Evolutionary conservation across 2,113 vertebrate genomes (phyloP).

Genomic region (Hyaena hyaena): DNA sequence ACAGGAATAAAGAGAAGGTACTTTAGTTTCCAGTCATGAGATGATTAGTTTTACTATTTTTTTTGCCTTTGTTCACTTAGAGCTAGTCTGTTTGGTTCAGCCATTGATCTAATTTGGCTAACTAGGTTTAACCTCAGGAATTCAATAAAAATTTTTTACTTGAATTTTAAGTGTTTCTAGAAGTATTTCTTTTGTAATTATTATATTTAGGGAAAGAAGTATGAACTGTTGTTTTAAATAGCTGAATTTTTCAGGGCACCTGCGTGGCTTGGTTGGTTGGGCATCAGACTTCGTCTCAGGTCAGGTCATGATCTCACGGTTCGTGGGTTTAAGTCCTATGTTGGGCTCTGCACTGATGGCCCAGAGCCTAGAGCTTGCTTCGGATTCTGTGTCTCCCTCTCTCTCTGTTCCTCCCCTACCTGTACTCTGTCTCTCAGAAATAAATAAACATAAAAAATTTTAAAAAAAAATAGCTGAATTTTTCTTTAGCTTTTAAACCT

Average conservation of each 20-base stretch:
- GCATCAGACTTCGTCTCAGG: no score
- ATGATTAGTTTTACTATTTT: background rate
- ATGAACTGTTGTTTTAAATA: background rate
- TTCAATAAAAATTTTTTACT: background rate
- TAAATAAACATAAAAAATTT: no score
- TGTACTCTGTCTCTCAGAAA: no score
- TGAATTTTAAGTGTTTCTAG: background rate
- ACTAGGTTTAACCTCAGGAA: background rate
- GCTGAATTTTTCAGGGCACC: background rate
- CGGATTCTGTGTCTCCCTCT: no score
- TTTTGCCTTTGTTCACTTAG: background rate
- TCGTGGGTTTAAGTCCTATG: no score
- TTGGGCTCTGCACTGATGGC: no score
- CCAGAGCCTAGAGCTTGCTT: no score
- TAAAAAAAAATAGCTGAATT: background rate
- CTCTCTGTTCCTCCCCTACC: no score
- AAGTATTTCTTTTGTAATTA: background rate
- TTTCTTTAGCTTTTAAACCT: background rate
- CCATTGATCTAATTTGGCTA: background rate
- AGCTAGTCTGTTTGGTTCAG: background rate
- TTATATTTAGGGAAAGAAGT: constrained; percentile 16
- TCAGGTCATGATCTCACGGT: no score
- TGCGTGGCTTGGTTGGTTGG: no score
- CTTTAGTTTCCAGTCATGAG: background rate
- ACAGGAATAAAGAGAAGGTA: background rate